phyloP scores from a whole-genome alignment of 2,888 invertebrate species.

The Odiellus spinosus region DNA sequence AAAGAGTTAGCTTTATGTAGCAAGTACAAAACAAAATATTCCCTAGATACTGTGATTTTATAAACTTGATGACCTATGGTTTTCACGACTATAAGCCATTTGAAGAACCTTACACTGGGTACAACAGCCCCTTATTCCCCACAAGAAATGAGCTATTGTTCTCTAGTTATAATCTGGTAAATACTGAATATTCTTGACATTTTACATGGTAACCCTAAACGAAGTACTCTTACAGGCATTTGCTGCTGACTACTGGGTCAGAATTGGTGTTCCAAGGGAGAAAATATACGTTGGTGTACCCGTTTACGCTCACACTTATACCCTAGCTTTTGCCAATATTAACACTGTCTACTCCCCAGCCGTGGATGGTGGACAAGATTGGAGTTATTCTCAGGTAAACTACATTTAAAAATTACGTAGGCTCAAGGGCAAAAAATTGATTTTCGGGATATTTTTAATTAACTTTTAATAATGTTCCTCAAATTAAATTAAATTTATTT shows the following conservation, averaged over 20 bases:
- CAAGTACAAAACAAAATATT: no score
- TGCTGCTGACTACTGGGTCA: constrained; percentile 57
- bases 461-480: no score
- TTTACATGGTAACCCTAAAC: no score
- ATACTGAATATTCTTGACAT: no score
- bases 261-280: constrained; percentile 52
- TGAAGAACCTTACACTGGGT: constrained; percentile 61
- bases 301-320: constrained; percentile 67
- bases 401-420: no score
- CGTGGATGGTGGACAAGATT: constrained; percentile 48
- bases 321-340: constrained; percentile 48
- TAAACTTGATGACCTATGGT: constrained; percentile 81
- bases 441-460: no score
- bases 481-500: no score
- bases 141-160: constrained; percentile 44
- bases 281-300: constrained; percentile 75
- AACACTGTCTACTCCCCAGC: constrained; percentile 53
- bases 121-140: constrained; percentile 63
- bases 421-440: no score
- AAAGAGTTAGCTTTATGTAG: no score
- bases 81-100: constrained; percentile 52
- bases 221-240: no score
- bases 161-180: constrained; percentile 48
- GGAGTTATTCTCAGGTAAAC: constrained; percentile 39
- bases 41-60: constrained; percentile 50